phyloP scores from a whole-genome alignment of 1,140 invertebrate species.

The Copidosoma floridanum region DNA sequence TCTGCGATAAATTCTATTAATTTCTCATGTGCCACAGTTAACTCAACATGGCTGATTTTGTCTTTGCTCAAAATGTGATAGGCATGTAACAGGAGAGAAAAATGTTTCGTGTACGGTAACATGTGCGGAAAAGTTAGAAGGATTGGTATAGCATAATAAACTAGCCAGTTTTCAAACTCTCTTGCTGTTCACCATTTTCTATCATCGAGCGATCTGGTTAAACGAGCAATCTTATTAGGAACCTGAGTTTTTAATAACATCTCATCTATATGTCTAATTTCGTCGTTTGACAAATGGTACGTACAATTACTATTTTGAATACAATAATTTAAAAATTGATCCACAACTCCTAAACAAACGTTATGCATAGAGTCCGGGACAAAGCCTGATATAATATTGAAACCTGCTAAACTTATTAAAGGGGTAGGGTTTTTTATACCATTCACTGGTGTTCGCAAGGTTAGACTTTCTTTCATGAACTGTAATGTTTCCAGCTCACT shows the following conservation, averaged over 20 bases:
- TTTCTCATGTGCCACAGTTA: not conserved
- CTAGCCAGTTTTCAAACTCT: constrained; percentile 27
- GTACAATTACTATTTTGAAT: constrained; percentile 2
- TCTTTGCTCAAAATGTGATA: constrained; percentile 8
- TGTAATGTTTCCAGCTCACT: not conserved
- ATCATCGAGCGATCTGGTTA: constrained; percentile 5
- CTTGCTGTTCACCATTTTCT: constrained; percentile 17
- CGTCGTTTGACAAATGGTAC: not conserved
- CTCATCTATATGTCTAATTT: constrained; percentile 4
- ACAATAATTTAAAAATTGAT: constrained; percentile 26
- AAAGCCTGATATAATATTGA: too few relatives aligned
- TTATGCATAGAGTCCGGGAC: constrained; percentile 27
- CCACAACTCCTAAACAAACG: too few relatives aligned
- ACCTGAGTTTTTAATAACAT: constrained; percentile 5
- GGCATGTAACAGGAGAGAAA: constrained; percentile 21
- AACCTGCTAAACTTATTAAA: constrained; percentile 19
- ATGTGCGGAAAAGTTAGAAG: too few relatives aligned
- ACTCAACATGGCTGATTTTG: not conserved
- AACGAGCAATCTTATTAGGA: constrained; percentile 21
- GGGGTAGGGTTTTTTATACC: too few relatives aligned
- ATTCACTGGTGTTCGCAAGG: too few relatives aligned
- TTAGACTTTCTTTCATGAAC: constrained; percentile 9
- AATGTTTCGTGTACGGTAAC: too few relatives aligned
- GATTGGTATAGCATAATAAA: constrained; percentile 27
- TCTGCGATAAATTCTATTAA: constrained; percentile 1